These are phyloP conservation scores for Capromys pilorides DNA, from an alignment of 2,797 vertebrate species.

Conservation along the genomic window DNA sequence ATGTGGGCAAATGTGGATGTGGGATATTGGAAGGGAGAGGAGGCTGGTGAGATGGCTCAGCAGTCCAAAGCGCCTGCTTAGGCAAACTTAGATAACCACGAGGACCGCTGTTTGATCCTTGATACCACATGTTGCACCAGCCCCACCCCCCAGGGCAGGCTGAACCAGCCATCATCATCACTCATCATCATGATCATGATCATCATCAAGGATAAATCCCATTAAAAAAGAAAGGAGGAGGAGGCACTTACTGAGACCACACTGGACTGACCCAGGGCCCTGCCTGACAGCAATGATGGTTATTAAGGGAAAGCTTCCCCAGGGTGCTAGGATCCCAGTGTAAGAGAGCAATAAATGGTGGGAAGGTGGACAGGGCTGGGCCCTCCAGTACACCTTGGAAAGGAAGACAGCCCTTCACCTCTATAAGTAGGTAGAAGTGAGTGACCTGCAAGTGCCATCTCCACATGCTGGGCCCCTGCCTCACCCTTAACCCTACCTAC, in stretches of 20 bases:
- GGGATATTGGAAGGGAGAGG: accelerated
- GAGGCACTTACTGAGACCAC: not conserved
- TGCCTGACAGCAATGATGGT: no score
- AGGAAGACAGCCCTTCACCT: not conserved
- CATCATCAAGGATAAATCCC: no score
- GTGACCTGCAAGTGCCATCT: not conserved
- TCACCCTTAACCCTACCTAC: not conserved
- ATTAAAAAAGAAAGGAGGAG: no score
- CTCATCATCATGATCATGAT: no score
- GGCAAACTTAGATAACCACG: no score
- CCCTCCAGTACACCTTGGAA: not conserved
- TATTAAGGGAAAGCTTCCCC: not conserved
- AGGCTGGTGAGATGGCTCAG: no score
- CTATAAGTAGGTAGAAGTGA: not conserved
- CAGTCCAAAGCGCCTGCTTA: no score
- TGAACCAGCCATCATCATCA: no score
- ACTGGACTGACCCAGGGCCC: not conserved
- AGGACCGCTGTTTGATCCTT: no score
- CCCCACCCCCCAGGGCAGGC: no score
- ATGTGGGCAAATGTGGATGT: not conserved
- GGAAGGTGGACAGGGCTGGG: not conserved
- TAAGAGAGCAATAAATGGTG: not conserved
- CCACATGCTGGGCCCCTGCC: not conserved
- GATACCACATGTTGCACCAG: no score
- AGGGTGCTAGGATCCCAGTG: not conserved